Percentiles rank a stretch among this genome's conserved stretches.
Conservation (phyloP, 2,113 vertebrate species). For the Nibea albiflora region DNA sequence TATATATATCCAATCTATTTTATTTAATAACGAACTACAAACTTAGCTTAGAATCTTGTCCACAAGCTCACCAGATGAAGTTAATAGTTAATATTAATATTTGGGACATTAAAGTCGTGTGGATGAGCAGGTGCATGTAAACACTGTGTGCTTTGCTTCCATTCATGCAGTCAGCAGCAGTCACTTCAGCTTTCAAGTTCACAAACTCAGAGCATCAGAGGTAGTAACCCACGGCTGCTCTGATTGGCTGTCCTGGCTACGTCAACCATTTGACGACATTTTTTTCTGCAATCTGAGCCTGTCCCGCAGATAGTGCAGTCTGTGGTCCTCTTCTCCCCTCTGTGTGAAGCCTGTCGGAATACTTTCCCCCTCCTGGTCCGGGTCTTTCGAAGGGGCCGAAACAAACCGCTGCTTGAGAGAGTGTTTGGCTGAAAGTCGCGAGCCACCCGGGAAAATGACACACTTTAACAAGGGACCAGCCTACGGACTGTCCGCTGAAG, state of each 20-base stretch:
- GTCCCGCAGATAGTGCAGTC: neutral
- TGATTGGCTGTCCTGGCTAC: slow-evolving; percentile 67
- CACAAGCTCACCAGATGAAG: too few relatives aligned
- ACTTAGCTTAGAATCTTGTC: too few relatives aligned
- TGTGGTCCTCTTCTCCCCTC: neutral
- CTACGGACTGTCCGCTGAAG: slow-evolving; percentile 94
- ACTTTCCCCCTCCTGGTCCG: slow-evolving; percentile 10
- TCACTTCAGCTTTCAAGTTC: too few relatives aligned
- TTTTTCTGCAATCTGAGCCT: neutral
- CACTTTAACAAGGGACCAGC: slow-evolving; percentile 95
- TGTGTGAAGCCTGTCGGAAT: slow-evolving; percentile 17
- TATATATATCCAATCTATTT: too few relatives aligned
- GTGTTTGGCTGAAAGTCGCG: neutral
- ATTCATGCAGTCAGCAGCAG: too few relatives aligned
- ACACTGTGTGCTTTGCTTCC: too few relatives aligned
- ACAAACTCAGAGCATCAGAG: neutral
- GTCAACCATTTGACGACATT: slow-evolving; percentile 40
- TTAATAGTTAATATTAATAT: too few relatives aligned
- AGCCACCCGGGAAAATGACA: slow-evolving; percentile 83
- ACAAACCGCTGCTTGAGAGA: slow-evolving; percentile 5
- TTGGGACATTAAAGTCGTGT: too few relatives aligned
- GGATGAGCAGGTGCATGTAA: too few relatives aligned
- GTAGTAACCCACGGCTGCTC: neutral
- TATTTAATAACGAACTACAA: too few relatives aligned
- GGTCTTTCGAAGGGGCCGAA: slow-evolving; percentile 1